These are phyloP conservation scores for Netta rufina DNA, from an alignment of 2,797 vertebrate species.

Conservation along the genomic window DNA sequence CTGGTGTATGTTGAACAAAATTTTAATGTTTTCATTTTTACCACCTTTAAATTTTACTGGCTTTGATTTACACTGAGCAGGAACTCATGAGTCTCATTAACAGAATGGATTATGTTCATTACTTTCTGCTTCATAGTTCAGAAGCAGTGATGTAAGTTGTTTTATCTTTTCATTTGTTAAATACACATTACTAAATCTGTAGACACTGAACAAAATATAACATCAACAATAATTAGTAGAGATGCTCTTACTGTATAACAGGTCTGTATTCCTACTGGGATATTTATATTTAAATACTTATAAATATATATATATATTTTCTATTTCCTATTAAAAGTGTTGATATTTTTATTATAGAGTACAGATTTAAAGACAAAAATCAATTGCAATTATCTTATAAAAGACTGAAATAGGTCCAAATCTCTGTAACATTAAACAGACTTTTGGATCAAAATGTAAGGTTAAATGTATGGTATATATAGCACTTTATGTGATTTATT, in stretches of 20 bases:
- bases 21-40: constrained; percentile 15
- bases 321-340: not conserved
- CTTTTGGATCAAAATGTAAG: not conserved
- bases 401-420: not conserved
- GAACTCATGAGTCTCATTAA: not conserved
- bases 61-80: not conserved
- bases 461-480: not conserved
- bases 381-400: not conserved
- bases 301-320: not conserved
- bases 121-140: not conserved
- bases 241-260: not conserved
- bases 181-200: not conserved
- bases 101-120: not conserved
- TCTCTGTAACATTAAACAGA: not conserved
- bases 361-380: not conserved
- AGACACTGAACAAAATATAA: not conserved
- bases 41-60: not conserved
- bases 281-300: not conserved
- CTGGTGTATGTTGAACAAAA: not conserved
- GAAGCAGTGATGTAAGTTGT: not conserved
- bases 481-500: not conserved
- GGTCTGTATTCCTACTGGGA: not conserved
- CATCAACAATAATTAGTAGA: not conserved
- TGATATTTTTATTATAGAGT: not conserved
- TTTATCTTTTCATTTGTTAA: not conserved